phyloP scores from a whole-genome alignment of 1,140 invertebrate species.

The Tribolium madens region DNA sequence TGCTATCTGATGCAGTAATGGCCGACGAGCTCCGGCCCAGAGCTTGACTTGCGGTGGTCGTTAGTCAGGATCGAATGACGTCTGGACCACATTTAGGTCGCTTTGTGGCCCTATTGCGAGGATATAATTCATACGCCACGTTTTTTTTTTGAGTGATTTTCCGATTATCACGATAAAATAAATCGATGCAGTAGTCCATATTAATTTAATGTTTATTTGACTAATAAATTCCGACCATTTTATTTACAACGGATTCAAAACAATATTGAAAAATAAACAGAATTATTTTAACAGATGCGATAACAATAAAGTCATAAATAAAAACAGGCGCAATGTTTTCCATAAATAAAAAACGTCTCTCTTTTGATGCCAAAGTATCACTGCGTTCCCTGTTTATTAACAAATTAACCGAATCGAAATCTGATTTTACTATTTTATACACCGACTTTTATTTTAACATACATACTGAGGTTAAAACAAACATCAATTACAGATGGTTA shows the following conservation, averaged over 20 bases:
- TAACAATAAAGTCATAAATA: background rate
- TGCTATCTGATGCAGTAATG: slow-evolving; percentile 1
- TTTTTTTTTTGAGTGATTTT: background rate
- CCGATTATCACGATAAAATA: background rate
- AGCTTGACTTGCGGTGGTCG: slow-evolving; percentile 2
- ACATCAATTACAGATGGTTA: background rate
- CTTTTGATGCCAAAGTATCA: background rate
- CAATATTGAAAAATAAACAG: background rate
- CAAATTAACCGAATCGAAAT: background rate
- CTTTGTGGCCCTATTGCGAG: background rate
- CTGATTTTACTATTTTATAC: background rate
- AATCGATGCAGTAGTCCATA: background rate
- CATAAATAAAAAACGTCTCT: background rate
- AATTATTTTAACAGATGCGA: background rate
- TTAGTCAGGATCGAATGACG: slow-evolving; percentile 4
- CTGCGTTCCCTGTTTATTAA: background rate
- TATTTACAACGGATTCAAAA: background rate
- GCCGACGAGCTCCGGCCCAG: background rate
- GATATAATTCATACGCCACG: too few species aligned
- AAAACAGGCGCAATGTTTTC: background rate
- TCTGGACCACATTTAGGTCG: background rate
- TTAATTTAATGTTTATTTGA: background rate
- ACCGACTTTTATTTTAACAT: background rate
- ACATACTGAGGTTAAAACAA: background rate
- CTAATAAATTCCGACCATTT: background rate